phyloP scores from a whole-genome alignment of 2,113 vertebrate genomes.

The Vulpes lagopus region DNA sequence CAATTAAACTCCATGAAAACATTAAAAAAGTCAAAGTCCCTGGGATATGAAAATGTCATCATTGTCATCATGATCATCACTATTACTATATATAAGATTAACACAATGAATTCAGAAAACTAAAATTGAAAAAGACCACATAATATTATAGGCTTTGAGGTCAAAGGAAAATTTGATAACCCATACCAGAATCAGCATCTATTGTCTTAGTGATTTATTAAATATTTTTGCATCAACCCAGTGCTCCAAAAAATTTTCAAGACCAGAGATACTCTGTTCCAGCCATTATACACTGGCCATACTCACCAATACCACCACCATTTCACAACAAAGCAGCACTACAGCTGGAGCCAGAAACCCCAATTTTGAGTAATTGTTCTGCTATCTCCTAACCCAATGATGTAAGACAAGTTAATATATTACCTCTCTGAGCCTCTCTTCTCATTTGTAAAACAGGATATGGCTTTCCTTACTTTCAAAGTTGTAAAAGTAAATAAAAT shows the following conservation, averaged over 20 bases:
- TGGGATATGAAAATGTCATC: background rate
- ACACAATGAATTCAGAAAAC: slow-evolving; percentile 38
- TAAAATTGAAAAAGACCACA: background rate
- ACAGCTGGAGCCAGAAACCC: slow-evolving; percentile 11
- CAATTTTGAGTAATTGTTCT: slow-evolving; percentile 22
- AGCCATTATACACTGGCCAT: background rate
- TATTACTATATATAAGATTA: background rate
- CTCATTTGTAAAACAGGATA: slow-evolving; percentile 59
- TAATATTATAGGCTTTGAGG: background rate
- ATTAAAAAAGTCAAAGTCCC: background rate
- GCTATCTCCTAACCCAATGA: slow-evolving; percentile 41
- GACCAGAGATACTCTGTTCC: background rate
- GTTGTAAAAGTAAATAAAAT: slow-evolving; percentile 44
- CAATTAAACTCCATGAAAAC: slow-evolving; percentile 19
- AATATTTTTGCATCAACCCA: slow-evolving; percentile 17
- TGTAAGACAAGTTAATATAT: slow-evolving; percentile 56
- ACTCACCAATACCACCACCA: background rate
- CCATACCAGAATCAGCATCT: slow-evolving; percentile 9
- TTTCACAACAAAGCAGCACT: slow-evolving; percentile 29
- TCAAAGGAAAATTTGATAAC: slow-evolving; percentile 40
- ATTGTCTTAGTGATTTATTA: background rate
- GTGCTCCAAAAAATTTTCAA: background rate
- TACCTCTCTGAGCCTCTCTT: slow-evolving; percentile 19
- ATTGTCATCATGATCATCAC: background rate
- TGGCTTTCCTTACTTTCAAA: slow-evolving; percentile 44